Percentiles rank a stretch among this genome's conserved stretches.
phyloP scores from a whole-genome alignment of 2,113 vertebrate genomes.

The Silurus glanis region DNA sequence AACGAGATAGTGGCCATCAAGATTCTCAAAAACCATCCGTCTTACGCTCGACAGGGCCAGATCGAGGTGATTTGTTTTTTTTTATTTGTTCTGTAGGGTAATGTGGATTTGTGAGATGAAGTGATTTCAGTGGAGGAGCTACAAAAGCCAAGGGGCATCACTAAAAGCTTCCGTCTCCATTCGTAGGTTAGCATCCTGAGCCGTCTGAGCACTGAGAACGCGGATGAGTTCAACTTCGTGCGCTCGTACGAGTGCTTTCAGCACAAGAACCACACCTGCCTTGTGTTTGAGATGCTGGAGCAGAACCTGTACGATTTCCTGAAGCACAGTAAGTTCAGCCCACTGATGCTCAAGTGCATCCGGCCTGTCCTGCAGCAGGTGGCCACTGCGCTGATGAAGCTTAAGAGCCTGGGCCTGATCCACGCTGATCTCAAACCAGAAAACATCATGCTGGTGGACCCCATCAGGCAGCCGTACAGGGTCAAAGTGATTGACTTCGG shows the following conservation, averaged over 20 bases:
- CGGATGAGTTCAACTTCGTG: slow-evolving; percentile 96
- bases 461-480: slow-evolving; percentile 89
- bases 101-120: slow-evolving; percentile 62
- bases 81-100: too few relatives aligned
- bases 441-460: slow-evolving; percentile 98
- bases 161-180: neutral
- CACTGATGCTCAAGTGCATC: slow-evolving; percentile 93
- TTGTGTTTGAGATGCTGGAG: slow-evolving; percentile 99
- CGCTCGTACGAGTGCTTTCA: slow-evolving; percentile 98
- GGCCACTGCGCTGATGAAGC: slow-evolving; percentile 93
- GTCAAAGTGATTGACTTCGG: slow-evolving; percentile 98
- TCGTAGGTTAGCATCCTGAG: slow-evolving; percentile 92
- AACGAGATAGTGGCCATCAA: slow-evolving; percentile 99
- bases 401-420: slow-evolving; percentile 94
- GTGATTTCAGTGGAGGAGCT: slow-evolving; percentile 61
- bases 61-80: slow-evolving; percentile 79
- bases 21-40: slow-evolving; percentile 97
- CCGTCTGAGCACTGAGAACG: slow-evolving; percentile 93
- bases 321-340: slow-evolving; percentile 99
- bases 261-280: slow-evolving; percentile 99
- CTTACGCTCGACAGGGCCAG: slow-evolving; percentile 95
- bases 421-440: slow-evolving; percentile 96
- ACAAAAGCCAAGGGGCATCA: neutral
- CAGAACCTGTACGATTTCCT: slow-evolving; percentile 98
- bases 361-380: slow-evolving; percentile 96